phyloP scores from a whole-genome alignment of 92 coral and sea anemone genomes.

The Siderastrea radians region DNA sequence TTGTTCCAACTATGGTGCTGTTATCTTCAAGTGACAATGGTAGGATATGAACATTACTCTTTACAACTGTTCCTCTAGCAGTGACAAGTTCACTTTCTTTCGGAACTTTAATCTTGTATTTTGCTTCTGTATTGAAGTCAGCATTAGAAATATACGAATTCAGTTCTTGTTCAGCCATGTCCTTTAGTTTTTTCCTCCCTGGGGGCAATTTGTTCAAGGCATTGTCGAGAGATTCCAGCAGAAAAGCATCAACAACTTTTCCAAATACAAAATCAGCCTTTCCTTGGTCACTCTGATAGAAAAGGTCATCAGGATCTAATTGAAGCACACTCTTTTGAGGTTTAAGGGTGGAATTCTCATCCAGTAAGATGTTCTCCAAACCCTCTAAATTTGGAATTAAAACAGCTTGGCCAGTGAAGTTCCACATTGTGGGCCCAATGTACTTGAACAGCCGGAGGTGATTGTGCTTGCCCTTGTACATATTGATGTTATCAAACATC shows the following conservation, averaged over 20 bases:
- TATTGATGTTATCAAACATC: conserved; percentile 62
- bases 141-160: conserved; percentile 18
- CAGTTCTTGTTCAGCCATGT: conserved; percentile 48
- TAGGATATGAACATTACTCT: conserved; percentile 44
- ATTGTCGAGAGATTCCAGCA: conserved; percentile 38
- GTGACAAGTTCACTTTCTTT: conserved; percentile 4
- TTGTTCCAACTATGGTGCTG: conserved; percentile 51
- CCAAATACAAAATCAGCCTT: conserved; percentile 43
- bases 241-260: conserved; percentile 22
- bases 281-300: conserved; percentile 22
- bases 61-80: conserved; percentile 17
- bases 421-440: too few relatives aligned
- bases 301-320: conserved; percentile 24
- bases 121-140: conserved; percentile 27
- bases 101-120: conserved; percentile 52
- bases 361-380: conserved; percentile 25
- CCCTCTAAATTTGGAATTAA: conserved; percentile 43
- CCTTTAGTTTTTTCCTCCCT: conserved; percentile 10
- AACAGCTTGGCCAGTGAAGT: too few relatives aligned
- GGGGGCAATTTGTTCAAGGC: conserved; percentile 40
- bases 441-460: conserved; percentile 58
- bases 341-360: not conserved
- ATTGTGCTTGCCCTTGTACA: conserved; percentile 55
- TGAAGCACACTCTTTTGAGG: conserved; percentile 17
- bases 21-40: conserved; percentile 67